phyloP scores from a whole-genome alignment of 2,113 vertebrate genomes.

The Heteronetta atricapilla region DNA sequence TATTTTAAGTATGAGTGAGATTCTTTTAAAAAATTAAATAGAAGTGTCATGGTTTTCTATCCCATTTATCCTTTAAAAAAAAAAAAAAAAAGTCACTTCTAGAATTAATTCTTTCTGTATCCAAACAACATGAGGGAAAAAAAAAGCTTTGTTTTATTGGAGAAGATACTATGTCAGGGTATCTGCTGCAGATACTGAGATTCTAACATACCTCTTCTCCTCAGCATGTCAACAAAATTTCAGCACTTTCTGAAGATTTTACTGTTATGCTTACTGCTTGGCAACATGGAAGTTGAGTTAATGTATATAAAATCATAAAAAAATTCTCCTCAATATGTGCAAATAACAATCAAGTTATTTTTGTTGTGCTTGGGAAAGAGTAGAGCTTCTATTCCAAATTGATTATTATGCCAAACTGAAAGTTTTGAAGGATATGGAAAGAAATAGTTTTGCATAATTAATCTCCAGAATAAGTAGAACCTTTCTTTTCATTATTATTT shows the following conservation, averaged over 20 bases:
- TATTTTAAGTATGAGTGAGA: background rate
- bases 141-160: background rate
- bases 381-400: background rate
- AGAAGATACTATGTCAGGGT: background rate
- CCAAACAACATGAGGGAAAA: background rate
- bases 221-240: background rate
- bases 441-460: background rate
- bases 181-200: background rate
- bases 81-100: background rate
- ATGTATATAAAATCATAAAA: background rate
- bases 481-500: background rate
- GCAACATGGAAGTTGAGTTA: background rate
- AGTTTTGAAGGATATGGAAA: background rate
- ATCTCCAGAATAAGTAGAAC: background rate
- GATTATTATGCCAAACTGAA: background rate
- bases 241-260: background rate
- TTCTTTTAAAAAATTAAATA: background rate
- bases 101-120: background rate
- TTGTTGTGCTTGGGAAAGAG: background rate
- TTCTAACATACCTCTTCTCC: background rate
- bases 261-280: background rate
- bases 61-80: background rate
- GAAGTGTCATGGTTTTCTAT: background rate
- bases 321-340: background rate
- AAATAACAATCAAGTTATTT: background rate